Percentiles rank a stretch among this genome's conserved stretches.
phyloP scores from a whole-genome alignment of 2,888 invertebrate species.

The Odontothrips loti region DNA sequence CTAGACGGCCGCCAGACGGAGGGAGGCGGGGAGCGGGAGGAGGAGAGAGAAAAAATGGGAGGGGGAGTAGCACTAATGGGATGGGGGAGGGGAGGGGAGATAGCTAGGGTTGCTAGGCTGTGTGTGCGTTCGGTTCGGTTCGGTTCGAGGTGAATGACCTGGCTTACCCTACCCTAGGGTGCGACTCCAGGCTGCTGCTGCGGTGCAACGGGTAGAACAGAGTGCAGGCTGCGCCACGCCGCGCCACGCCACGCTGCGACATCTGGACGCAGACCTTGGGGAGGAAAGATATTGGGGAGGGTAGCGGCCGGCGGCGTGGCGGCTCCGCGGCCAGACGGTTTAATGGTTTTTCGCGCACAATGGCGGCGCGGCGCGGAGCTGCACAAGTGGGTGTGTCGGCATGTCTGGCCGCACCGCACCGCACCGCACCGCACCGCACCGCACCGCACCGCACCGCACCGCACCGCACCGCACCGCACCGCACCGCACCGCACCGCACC shows the following conservation, averaged over 20 bases:
- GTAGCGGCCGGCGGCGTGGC: neutral
- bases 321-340: conserved; percentile 6
- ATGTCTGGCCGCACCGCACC: neutral
- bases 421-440: neutral
- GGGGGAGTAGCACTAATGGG: neutral
- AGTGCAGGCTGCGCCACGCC: neutral
- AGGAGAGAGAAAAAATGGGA: neutral
- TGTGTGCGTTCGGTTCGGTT: neutral
- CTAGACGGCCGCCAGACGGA: conserved; percentile 3
- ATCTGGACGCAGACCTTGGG: neutral
- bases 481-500: too few species aligned
- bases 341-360: conserved; percentile 23
- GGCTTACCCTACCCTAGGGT: neutral
- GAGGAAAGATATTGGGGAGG: neutral
- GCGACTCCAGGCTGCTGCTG: neutral
- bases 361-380: neutral
- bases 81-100: conserved; percentile 22
- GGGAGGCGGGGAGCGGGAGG: neutral
- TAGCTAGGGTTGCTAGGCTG: neutral
- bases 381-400: conserved; percentile 16
- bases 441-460: neutral
- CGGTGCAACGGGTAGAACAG: too few species aligned
- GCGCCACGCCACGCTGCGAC: neutral
- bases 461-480: neutral
- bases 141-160: neutral